Evolutionary conservation across 2,888 invertebrate genomes (phyloP), one percentile per base, ranked within the genome.

Genomic region (Rhopalosiphum nymphaeae): DNA sequence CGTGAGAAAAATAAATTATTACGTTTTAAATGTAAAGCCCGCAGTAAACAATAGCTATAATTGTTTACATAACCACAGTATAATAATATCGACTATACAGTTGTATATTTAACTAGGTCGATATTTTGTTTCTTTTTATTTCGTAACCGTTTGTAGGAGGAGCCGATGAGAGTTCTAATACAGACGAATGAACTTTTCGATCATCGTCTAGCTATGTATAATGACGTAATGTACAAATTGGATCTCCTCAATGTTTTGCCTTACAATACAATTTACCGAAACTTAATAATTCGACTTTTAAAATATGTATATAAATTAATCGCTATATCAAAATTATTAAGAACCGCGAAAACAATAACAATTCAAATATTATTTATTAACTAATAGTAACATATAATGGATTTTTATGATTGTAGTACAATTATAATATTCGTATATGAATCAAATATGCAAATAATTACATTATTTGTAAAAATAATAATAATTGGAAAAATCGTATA

Each of bases 1-100:
- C 78, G 78, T 36, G 78, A 78, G 46, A 57, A 85, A 42, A 16
- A 93, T 67, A 44, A 93, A 49, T 49, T 49, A 67, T 92, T 25
- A 49, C n/a, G 36, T 86, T 93, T 92, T 36, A 78, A 78, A 36
- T 36, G 21, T 42, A 78, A 78, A 78, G 36, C 78, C 78, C 3
- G 36, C 36, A 36, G 36, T 78, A 78, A 92, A 91, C 53, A 56
- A 78, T 36, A 78, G 78, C 36, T 78, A 78, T 78, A 78, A 36
- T 78, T 36, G 36, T 78, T 78, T 78, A 78, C 36, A 78, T 78
- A 78, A 78, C 36, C 9, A 36, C 21, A 21, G 5, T 78, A 36
- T 36, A 36, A 67, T 67, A 67, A 78, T 78, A 78, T 78, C 36
- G 78, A 78, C 36, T 36, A 21, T 25, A 21, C 9, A 78, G 21